Evolutionary conservation across 1,140 invertebrate genomes (phyloP).

Genomic region (Nasonia giraulti): DNA sequence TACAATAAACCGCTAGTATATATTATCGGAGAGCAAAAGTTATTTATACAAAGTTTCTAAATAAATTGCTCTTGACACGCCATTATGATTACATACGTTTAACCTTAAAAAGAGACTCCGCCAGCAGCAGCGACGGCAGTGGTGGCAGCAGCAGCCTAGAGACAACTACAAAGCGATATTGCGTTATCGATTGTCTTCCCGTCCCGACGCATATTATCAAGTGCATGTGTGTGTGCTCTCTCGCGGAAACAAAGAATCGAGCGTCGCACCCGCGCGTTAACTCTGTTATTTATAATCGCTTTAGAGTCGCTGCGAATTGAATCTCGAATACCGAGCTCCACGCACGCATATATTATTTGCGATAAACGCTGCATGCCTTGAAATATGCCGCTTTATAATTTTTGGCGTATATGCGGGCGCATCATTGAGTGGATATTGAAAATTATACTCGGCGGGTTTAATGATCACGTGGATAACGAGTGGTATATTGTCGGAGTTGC

Average conservation of each 20-base stretch:
- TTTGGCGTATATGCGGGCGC: no score
- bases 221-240: neutral
- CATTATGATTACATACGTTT: neutral
- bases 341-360: neutral
- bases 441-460: no score
- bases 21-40: neutral
- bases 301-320: neutral
- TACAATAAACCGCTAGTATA: no score
- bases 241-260: conserved; percentile 8
- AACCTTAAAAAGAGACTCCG: neutral
- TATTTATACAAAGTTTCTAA: neutral
- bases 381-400: no score
- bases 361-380: no score
- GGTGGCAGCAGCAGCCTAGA: neutral
- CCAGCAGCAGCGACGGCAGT: neutral
- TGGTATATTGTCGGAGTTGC: no score
- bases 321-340: neutral
- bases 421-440: no score
- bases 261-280: neutral
- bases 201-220: conserved; percentile 6
- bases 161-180: neutral
- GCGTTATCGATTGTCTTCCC: conserved; percentile 16
- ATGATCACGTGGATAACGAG: no score
- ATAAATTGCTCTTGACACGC: neutral
- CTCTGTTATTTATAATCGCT: conserved; percentile 23